Base-by-base conservation (phyloP, 2,888 invertebrate genomes). In the Eulithis testata region DNA sequence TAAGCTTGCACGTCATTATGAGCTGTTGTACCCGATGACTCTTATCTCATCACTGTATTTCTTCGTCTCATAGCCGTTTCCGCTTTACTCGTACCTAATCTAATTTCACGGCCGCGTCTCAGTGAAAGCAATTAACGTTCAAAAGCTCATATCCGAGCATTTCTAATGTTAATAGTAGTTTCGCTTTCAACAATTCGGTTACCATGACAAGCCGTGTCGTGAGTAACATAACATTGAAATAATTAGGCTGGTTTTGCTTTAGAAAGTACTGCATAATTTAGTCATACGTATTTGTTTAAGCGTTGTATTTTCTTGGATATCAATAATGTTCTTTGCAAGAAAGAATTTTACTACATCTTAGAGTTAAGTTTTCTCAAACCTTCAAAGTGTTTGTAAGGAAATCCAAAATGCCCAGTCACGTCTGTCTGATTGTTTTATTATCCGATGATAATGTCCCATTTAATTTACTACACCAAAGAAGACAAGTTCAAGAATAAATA, bases 71-170 rank as follows among this genome's bases (percentile, higher is more conserved):
- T 40, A 1, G 40, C 49, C 11, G 49, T 14, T 49, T 49, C 49
- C 21, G 27, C 47, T 7, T 53, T 53, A 40, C 65, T 55, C 47
- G 59, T 57, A 66, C 65, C 49, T 60, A 63, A 67, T 66, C 61
- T 65, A 56, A 70, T 72, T 72, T 65, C 61, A 52, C 65, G 61
- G 68, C 54, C 67, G 58, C 65, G 63, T 69, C 62, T 56, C 66
- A 58, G 68, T 62, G 72, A 73, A 73, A 71, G 71, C 63, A 71
- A 71, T 71, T 71, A 68, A 62, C 54, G 63, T 58, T 54, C n/a
- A 60, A 66, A 69, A 64, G 60, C 68, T 63, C 63, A 69, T 68
- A 58, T 69, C 50, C 72, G 69, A 68, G 71, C 71, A 66, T 73
- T 64, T 68, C 66, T 51, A 73, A 71, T 68, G 58, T 31, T 47